Conservation (phyloP, 2,113 vertebrate species). For the Stegostoma tigrinum region DNA sequence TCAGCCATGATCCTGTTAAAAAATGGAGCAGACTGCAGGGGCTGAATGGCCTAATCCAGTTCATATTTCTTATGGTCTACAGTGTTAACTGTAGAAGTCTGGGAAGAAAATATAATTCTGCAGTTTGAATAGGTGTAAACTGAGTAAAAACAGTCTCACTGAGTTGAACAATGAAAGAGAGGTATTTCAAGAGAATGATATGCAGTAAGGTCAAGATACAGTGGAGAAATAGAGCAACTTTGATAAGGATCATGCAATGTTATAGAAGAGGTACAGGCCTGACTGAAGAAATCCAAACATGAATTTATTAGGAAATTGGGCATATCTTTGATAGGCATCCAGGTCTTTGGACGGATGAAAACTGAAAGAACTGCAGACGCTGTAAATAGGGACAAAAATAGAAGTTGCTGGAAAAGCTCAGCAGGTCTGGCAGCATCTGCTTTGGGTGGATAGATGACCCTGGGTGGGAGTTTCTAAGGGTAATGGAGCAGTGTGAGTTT, state of each 20-base stretch:
- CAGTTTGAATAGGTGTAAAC: neutral
- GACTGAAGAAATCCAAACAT: neutral
- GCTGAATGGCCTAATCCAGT: no score
- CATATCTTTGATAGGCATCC: neutral
- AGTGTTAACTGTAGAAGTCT: neutral
- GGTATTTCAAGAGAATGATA: neutral
- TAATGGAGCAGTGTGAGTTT: neutral
- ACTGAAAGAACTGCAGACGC: no score
- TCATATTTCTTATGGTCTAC: no score
- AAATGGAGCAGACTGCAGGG: no score
- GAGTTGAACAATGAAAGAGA: neutral
- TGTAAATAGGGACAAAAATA: no score
- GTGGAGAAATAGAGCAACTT: neutral
- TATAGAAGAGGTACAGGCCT: neutral
- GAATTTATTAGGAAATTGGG: neutral
- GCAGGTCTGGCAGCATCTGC: no score
- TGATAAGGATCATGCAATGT: neutral
- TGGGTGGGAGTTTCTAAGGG: no score
- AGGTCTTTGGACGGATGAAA: no score
- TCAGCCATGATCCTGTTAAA: no score
- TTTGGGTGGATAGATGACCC: neutral
- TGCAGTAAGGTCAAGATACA: neutral
- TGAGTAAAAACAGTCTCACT: neutral
- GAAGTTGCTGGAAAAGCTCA: no score
- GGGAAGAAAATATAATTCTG: neutral